Conservation (phyloP, 1,140 invertebrate species). For the Pachypsylla venusta region DNA sequence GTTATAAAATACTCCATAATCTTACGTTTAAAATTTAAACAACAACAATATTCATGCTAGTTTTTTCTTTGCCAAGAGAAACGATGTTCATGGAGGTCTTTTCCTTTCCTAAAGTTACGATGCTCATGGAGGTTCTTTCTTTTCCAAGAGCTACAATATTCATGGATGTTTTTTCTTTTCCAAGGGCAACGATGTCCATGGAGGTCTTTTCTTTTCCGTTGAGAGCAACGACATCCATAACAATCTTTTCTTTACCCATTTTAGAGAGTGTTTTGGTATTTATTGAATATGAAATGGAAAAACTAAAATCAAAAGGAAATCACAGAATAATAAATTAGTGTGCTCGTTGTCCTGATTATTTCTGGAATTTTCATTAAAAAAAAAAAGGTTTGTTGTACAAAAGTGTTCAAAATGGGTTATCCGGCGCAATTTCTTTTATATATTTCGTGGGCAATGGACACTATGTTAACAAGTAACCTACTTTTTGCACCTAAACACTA, state of each 20-base stretch:
- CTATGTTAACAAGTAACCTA: no score
- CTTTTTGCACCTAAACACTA: no score
- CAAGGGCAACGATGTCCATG: conserved; percentile 4
- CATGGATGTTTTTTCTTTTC: conserved; percentile 2
- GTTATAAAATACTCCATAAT: no score
- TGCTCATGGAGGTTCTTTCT: conserved; percentile 5
- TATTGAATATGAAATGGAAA: no score
- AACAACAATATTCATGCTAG: conserved; percentile 6
- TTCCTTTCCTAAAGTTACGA: conserved; percentile 3
- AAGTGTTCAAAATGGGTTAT: no score
- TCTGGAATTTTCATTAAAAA: no score
- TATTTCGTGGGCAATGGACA: no score
- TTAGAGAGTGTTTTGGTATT: conserved; percentile 9
- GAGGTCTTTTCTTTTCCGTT: conserved; percentile 2
- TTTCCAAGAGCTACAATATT: not conserved
- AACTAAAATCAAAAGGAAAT: no score
- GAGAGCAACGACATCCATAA: conserved; percentile 2
- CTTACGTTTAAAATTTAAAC: conserved; percentile 7
- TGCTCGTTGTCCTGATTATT: no score
- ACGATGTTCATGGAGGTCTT: conserved; percentile 8
- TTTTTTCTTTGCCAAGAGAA: not conserved
- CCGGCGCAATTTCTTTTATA: no score
- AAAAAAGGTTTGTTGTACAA: no score
- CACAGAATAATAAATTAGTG: no score
- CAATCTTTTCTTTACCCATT: conserved; percentile 6